A percentile compares a stretch with the other conserved stretches of the same genome.
phyloP scores from a whole-genome alignment of 1,140 invertebrate genomes.

The Camponotus floridanus region DNA sequence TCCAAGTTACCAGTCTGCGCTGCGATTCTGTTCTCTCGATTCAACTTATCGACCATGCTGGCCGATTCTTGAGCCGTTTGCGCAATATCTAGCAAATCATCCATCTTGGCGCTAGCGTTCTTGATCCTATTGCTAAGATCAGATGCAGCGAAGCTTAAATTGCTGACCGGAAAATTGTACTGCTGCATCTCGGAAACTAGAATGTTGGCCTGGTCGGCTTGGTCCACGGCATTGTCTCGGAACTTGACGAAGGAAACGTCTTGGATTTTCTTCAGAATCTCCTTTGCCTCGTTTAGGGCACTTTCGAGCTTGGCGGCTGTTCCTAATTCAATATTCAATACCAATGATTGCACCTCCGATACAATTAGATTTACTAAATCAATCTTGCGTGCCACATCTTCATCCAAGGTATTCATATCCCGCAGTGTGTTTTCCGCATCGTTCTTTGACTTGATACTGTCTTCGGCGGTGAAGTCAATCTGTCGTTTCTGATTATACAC shows the following conservation, averaged over 20 bases:
- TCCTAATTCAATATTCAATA: constrained; percentile 89
- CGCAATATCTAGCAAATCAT: constrained; percentile 91
- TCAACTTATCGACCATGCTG: constrained; percentile 88
- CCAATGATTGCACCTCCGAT: constrained; percentile 89
- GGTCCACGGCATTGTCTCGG: constrained; percentile 86
- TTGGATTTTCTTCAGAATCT: constrained; percentile 90
- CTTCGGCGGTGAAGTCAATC: constrained; percentile 85
- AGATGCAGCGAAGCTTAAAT: constrained; percentile 87
- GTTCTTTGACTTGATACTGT: constrained; percentile 85
- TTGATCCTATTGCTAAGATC: constrained; percentile 87
- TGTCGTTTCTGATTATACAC: constrained; percentile 88
- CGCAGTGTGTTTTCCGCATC: constrained; percentile 87
- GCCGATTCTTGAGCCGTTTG: constrained; percentile 88
- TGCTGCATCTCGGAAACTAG: constrained; percentile 89
- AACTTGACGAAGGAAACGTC: constrained; percentile 86
- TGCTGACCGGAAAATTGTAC: constrained; percentile 89
- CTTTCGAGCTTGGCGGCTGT: constrained; percentile 91
- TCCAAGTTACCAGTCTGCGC: constrained; percentile 79
- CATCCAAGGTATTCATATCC: constrained; percentile 87
- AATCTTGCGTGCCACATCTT: constrained; percentile 86
- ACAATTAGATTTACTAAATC: constrained; percentile 88
- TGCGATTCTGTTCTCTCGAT: constrained; percentile 85
- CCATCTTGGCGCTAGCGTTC: constrained; percentile 89
- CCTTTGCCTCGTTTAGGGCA: constrained; percentile 91
- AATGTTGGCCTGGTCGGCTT: constrained; percentile 88